Base-by-base conservation (phyloP, 2,797 vertebrate species). In the Chrosomus eos region DNA sequence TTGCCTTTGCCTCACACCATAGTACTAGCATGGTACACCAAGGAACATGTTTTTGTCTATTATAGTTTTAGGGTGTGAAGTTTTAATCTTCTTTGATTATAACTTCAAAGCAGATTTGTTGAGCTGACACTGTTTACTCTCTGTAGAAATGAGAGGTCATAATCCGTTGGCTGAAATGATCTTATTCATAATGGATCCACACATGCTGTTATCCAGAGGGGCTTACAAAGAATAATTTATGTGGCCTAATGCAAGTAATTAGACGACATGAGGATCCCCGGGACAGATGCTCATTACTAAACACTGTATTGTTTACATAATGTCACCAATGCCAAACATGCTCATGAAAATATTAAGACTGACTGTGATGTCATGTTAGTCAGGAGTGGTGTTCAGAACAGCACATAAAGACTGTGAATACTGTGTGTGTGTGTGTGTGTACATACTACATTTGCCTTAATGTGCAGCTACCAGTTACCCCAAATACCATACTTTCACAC, bases 191-290 rank as follows among this genome's bases (percentile, higher is more conserved):
- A 55, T 80, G n/a, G 58, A 75, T 67, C 60, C 28, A 28, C 48
- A 80, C 77, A 84, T 75, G 81, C 71, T 83, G 85, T 33, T 71
- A 83, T 79, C 85, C 85, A 80, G 85, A 80, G 80, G 75, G 72
- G 81, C 45, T 80, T 31, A n/a, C 55, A 18, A 33, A 83, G 28
- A 85, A 72, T 84, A 75, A 80, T 87, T 74, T 48, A 73, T 58
- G 64, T 60, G 60, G 53, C 62, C 55, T 43, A 84, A 68, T 82
- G 53, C 62, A 48, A 51, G 62, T 83, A 83, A 87, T 83, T 80
- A 83, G 75, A 83, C 38, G 38, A 83, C 80, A 73, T 36, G 66
- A 87, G 58, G 60, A 80, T 55, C 28, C 38, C 80, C 38, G 43
- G 80, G 80, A 72, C 88, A 87, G 80, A 85, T 88, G 88, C 84